Percentiles rank a stretch among this genome's conserved stretches.
phyloP scores from a whole-genome alignment of 2,113 vertebrate species.

The Cariama cristata region DNA sequence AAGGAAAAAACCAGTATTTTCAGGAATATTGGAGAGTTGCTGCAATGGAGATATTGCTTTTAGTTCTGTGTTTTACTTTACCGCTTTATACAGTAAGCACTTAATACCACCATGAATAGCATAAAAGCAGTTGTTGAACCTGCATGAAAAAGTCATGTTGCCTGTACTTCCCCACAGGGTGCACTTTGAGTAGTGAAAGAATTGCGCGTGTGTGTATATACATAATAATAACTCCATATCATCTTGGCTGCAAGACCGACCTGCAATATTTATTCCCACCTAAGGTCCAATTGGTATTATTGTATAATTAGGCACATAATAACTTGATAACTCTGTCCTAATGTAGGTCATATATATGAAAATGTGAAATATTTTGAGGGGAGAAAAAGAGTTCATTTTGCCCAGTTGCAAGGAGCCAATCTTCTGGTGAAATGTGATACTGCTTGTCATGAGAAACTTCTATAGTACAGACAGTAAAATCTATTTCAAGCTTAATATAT shows the following conservation, averaged over 20 bases:
- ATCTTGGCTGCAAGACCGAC: not conserved
- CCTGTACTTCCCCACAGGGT: not conserved
- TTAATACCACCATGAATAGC: not conserved
- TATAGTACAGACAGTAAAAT: not conserved
- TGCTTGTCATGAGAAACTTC: not conserved
- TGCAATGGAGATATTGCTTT: not conserved
- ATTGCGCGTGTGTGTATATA: accelerated
- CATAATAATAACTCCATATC: not conserved
- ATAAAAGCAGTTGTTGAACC: not conserved
- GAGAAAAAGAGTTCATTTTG: not conserved
- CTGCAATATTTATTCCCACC: not conserved
- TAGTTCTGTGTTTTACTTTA: not conserved
- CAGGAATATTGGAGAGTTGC: not conserved
- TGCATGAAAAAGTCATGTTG: not conserved
- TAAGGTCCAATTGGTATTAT: not conserved
- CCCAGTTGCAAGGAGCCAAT: not conserved
- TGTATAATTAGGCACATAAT: not conserved
- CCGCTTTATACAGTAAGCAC: not conserved
- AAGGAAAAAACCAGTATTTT: not conserved
- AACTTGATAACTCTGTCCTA: not conserved
- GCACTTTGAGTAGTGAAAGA: not conserved
- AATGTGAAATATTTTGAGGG: not conserved
- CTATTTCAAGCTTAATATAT: not conserved
- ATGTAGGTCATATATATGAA: not conserved
- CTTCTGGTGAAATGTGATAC: not conserved